phyloP scores from a whole-genome alignment of 2,113 vertebrate genomes.

The Entomyzon cyanotis region DNA sequence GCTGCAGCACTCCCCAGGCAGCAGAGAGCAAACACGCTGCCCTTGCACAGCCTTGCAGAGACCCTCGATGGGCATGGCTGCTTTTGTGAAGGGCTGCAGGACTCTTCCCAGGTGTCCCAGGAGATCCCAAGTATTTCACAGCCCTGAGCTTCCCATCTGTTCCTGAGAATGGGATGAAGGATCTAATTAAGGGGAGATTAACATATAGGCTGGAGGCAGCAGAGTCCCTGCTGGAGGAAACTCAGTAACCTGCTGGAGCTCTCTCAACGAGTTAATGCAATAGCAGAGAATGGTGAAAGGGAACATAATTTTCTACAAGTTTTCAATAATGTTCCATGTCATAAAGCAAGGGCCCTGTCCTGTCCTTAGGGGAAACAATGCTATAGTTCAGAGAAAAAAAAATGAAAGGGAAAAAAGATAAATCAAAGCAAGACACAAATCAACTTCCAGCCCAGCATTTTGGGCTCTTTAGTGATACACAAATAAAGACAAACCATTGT shows the following conservation, averaged over 20 bases:
- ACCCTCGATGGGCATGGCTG: accelerated
- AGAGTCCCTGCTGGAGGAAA: conserved; percentile 9
- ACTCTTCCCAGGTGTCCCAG: background rate
- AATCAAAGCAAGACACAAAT: background rate
- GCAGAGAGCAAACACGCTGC: background rate
- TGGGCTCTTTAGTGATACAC: background rate
- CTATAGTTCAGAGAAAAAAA: background rate
- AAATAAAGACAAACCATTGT: accelerated
- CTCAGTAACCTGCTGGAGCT: background rate
- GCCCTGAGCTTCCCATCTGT: conserved; percentile 13
- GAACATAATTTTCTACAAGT: background rate
- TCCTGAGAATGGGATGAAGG: background rate
- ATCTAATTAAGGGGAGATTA: conserved; percentile 50
- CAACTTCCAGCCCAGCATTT: background rate
- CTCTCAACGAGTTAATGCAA: background rate
- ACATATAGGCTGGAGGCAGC: background rate
- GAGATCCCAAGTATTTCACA: background rate
- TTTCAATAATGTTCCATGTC: background rate
- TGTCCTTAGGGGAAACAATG: background rate
- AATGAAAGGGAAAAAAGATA: background rate
- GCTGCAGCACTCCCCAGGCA: background rate
- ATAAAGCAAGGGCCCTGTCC: background rate
- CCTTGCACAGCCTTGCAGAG: background rate
- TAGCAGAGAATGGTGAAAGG: background rate
- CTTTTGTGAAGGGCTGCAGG: background rate